Evolutionary conservation across 2,113 vertebrate genomes (phyloP), one percentile per base, ranked within the genome.

Genomic region (Oryzias javanicus): DNA sequence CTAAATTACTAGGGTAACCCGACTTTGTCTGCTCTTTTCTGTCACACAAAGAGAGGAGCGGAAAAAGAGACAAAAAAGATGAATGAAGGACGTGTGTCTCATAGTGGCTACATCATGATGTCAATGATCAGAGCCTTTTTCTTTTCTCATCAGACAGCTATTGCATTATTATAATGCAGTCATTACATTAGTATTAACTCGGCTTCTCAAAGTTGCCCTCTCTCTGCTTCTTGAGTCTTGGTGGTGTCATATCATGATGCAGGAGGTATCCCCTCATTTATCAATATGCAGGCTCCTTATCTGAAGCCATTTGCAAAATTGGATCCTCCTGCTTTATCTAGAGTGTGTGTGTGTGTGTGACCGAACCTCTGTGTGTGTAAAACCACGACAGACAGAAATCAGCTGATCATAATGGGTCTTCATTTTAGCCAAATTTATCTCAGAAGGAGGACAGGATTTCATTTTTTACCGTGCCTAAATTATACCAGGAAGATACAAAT

Each of bases 11-110:
- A 83, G 72, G 81, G 89, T 88, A 85, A 89, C 89, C 85, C 84
- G 86, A 90, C 89, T 87, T 88, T 87, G 85, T 89, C 90, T 91
- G 87, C 81, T 89, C 86, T 85, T 82, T 84, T 55, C 86, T 86
- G 80, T 87, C 82, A 85, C 80, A 86, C 85, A 60, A 60, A 76
- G 64, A 78, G 64, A 71, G 64, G 64, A 77, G 73, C 58, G 74
- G 60, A 77, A 70, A 56, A 22, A 61, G 70, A 71, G 65, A 78
- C 27, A 15, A 18, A 53, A 74, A 70, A 80, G 78, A 62, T 72
- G 59, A 81, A 85, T 76, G 76, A 74, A 64, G 55, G 59, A 55
- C 22, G 1, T 3, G 55, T 54, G 35, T 46, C 64, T 53, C 27
- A 25, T 59, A 20, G 55, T 48, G 27, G 35, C 25, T 10, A 19